Conservation (phyloP, 2,797 vertebrate genomes). For the Orientallactaga sibirica region DNA sequence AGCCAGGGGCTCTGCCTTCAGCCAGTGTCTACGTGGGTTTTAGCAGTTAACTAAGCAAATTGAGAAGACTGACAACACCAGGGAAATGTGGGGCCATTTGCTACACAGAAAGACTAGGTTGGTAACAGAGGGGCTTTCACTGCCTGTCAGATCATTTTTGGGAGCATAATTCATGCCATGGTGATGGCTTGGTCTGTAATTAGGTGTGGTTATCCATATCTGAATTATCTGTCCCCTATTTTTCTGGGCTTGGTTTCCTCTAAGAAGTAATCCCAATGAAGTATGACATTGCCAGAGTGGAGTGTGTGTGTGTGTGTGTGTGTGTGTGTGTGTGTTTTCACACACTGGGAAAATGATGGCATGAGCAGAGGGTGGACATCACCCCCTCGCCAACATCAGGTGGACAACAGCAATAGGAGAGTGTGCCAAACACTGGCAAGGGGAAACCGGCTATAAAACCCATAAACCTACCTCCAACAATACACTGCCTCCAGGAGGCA, state of each 20-base stretch:
- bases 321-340: not conserved
- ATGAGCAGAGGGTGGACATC: too few species aligned
- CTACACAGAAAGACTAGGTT: slow-evolving; percentile 16
- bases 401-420: too few species aligned
- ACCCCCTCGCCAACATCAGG: too few species aligned
- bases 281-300: slow-evolving; percentile 49
- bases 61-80: not conserved
- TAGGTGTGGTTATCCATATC: slow-evolving; percentile 74
- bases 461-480: too few species aligned
- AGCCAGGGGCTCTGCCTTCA: not conserved
- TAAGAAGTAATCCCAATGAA: slow-evolving; percentile 63
- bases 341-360: not conserved
- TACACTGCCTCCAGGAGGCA: too few species aligned
- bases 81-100: not conserved
- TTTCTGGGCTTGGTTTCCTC: slow-evolving; percentile 63
- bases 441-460: too few species aligned
- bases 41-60: not conserved
- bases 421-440: too few species aligned
- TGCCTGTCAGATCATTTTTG: slow-evolving; percentile 76
- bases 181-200: slow-evolving; percentile 78
- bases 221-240: slow-evolving; percentile 52
- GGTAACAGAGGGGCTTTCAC: slow-evolving; percentile 63
- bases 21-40: not conserved
- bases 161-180: slow-evolving; percentile 70
- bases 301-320: not conserved